phyloP scores from a whole-genome alignment of 2,797 vertebrate genomes.

The Esox masquinongy region DNA sequence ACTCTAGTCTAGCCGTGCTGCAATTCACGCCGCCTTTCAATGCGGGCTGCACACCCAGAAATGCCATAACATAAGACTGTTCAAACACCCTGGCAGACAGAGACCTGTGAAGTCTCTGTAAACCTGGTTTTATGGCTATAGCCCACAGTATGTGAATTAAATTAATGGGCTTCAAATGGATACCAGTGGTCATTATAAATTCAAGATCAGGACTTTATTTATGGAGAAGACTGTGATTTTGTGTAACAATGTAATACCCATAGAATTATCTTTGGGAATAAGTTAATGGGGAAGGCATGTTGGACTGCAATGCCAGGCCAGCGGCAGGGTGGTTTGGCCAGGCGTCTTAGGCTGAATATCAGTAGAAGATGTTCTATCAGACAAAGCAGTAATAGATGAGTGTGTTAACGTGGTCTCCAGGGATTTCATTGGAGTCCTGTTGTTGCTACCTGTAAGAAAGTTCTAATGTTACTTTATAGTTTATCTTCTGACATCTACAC shows the following conservation, averaged over 20 bases:
- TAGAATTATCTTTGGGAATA: conserved; percentile 26
- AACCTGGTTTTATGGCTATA: not conserved
- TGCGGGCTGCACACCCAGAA: conserved; percentile 45
- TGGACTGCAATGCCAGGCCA: conserved; percentile 16
- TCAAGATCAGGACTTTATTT: conserved; percentile 24
- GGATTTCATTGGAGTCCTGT: conserved; percentile 32
- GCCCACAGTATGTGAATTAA: not conserved
- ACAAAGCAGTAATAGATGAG: conserved; percentile 39
- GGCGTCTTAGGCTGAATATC: conserved; percentile 15
- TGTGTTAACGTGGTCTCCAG: conserved; percentile 30
- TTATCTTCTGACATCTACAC: not conserved
- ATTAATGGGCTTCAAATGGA: not conserved
- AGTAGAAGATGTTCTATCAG: conserved; percentile 33
- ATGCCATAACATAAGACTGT: conserved; percentile 57
- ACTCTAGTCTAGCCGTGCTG: not conserved
- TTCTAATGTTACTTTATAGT: not conserved
- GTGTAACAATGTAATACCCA: conserved; percentile 32
- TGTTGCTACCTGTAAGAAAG: not conserved
- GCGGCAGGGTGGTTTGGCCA: conserved; percentile 20
- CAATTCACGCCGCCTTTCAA: conserved; percentile 48
- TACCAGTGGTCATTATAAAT: conserved; percentile 1
- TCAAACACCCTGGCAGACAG: conserved; percentile 40
- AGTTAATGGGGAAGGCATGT: conserved; percentile 36
- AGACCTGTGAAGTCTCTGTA: not conserved
- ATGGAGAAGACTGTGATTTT: not conserved